Base-by-base conservation (phyloP, 2,797 vertebrate species). In the Emys orbicularis region DNA sequence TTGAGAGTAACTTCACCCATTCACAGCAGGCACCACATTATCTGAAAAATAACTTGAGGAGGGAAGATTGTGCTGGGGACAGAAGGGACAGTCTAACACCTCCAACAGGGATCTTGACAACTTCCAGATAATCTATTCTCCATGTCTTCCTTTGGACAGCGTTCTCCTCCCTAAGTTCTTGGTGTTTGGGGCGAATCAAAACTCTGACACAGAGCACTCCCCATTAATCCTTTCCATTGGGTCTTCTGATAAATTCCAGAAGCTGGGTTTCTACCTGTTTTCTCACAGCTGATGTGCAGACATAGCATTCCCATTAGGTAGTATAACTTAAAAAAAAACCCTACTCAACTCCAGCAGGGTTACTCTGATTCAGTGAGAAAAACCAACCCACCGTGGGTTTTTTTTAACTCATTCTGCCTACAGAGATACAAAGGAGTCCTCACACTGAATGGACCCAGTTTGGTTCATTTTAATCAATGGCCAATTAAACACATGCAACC, bases 401-500 rank as follows among this genome's bases (percentile, higher is more conserved):
- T 95, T 96, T 92, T 44, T 76, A 37, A 57, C 85, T 89, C 61
- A 81, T 59, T 77, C 79, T 93, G 13, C 57, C 72, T 88, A 2
- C 53, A 82, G 72, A 29, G 80, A 92, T 87, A 93, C 92, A 95
- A 96, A 88, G 49, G 25, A 92, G 31, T 34, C 8, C 59, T 2
- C 50, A 53, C 72, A 37, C 90, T 72, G 86, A 72, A 65, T 3
- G 9, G 41, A 91, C 93, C 94, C 72, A 81, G 25, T 44, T 85
- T 90, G 86, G 52, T 92, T 90, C 50, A 83, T 93, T 96, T 95
- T 90, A 89, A 90, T 93, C 82, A 49, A 68, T 83, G 87, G 80
- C 9, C 86, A 57, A 90, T 88, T 57, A 92, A 88, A 96, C 49
- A 31, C 44, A 84, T 80, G 47, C 72, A 95, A 88, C n/a, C 29